Base-by-base conservation (phyloP, 2,888 invertebrate species). In the Apamea epomidion region DNA sequence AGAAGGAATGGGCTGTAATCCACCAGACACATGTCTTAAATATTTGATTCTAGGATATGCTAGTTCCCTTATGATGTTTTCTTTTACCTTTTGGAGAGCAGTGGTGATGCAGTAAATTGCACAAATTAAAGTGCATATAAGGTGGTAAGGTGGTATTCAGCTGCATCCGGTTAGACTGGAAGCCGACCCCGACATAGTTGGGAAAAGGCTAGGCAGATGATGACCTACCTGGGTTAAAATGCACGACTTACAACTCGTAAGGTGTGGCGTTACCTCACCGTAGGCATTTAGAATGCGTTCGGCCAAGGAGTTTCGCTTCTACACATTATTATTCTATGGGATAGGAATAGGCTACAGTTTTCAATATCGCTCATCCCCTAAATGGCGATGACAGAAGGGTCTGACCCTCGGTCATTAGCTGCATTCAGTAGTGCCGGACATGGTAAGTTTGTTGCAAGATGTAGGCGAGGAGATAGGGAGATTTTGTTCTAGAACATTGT, bases 401-500 rank as follows among this genome's bases (percentile, higher is more conserved):
- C 87, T 86, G 85, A 83, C 91, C 89, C 88, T 83, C 83, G 84
- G 92, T 92, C 93, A 93, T 93, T 93, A 93, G 92, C 91, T 92
- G 91, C 93, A 94, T 91, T 92, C 93, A 91, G 74, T 79, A 87
- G 91, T 87, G 90, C 87, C 86, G 93, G 92, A 92, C 92, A 91
- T 89, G 88, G 92, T 91, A 92, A 92, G 93, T 93, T 93, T 92
- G 94, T 93, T 92, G 92, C 93, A 91, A 90, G 91, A 90, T 79
- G 29, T 90, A 91, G 90, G 67, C 84, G 6, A 80, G 77, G 91
- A 89, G 92, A 76, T 80, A 45, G 74, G 4, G 37, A n/a, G 37
- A 7, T 72, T 32, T 42, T 58, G 37, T n/a, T 58, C 37, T 58
- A 4, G 18, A 72, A 12, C 7, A 72, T 18, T 54, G 37, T 10